A percentile compares a stretch with the other conserved stretches of the same genome.
phyloP scores from a whole-genome alignment of 2,888 invertebrate species.

The Melanophora roralis region DNA sequence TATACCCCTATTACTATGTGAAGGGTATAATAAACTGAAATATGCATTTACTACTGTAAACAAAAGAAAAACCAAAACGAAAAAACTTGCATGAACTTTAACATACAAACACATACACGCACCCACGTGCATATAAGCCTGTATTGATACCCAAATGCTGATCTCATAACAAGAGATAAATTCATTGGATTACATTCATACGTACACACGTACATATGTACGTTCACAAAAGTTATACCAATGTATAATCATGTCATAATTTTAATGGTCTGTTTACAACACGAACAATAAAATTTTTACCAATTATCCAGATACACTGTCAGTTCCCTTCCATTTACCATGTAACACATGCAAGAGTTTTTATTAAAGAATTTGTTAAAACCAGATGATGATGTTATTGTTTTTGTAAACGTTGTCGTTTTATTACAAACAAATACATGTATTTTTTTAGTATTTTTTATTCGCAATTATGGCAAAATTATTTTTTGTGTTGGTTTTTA shows the following conservation, averaged over 20 bases:
- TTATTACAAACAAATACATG: neutral
- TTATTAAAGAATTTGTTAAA: neutral
- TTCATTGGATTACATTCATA: conserved; percentile 2
- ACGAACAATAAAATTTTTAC: neutral
- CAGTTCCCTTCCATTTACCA: neutral
- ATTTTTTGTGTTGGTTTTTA: neutral
- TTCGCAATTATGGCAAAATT: neutral
- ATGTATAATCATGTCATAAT: conserved; percentile 54
- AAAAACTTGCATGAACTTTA: neutral
- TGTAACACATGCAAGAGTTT: neutral
- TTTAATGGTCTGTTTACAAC: conserved; percentile 46
- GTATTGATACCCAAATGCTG: neutral
- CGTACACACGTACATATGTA: too few relatives aligned
- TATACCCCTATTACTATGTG: too few relatives aligned
- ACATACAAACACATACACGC: neutral
- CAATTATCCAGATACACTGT: neutral
- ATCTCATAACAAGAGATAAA: conserved; percentile 7
- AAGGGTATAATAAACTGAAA: too few relatives aligned
- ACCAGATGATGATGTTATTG: neutral
- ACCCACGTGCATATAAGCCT: neutral
- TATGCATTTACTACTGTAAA: too few relatives aligned
- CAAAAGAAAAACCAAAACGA: too few relatives aligned
- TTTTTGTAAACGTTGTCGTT: neutral
- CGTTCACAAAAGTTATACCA: neutral
- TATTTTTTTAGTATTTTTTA: neutral